These are phyloP conservation scores for Poeciliopsis infans DNA, from an alignment of 2,797 vertebrate species.

Conservation along the genomic window DNA sequence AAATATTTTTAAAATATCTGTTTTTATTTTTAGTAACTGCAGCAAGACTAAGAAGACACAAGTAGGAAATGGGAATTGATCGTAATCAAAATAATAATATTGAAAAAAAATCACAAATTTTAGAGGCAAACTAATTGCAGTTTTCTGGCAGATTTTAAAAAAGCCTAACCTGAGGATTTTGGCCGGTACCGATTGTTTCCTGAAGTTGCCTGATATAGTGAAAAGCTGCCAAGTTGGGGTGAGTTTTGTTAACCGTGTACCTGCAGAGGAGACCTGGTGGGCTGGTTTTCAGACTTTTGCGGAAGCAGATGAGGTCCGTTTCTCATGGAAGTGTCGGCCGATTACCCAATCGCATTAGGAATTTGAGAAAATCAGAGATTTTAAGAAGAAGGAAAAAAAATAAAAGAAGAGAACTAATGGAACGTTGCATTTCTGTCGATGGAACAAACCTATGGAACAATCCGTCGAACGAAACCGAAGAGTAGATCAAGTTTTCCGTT, in stretches of 20 bases:
- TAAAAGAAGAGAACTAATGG: too few relatives aligned
- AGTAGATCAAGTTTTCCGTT: too few relatives aligned
- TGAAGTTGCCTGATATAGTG: neutral
- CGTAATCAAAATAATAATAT: neutral
- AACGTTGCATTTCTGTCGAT: too few relatives aligned
- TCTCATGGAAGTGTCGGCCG: neutral
- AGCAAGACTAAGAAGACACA: neutral
- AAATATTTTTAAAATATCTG: neutral
- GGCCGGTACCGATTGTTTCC: neutral
- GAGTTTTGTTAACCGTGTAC: neutral
- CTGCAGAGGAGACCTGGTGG: neutral
- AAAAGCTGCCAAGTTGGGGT: neutral
- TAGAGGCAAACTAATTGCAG: too few relatives aligned
- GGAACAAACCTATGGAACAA: too few relatives aligned
- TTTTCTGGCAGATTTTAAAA: neutral
- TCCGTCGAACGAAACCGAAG: too few relatives aligned
- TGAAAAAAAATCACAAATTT: neutral
- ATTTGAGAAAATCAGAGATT: too few relatives aligned
- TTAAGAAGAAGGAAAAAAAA: too few relatives aligned
- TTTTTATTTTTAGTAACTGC: neutral
- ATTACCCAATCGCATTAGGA: neutral
- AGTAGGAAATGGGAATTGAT: neutral
- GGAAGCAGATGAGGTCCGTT: too few relatives aligned
- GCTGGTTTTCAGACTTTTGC: neutral
- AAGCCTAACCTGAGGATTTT: neutral